A percentile compares a stretch with the other conserved stretches of the same genome.
Evolutionary conservation across 2,797 vertebrate genomes (phyloP).

Genomic region (Parotocinclus haroldoi): DNA sequence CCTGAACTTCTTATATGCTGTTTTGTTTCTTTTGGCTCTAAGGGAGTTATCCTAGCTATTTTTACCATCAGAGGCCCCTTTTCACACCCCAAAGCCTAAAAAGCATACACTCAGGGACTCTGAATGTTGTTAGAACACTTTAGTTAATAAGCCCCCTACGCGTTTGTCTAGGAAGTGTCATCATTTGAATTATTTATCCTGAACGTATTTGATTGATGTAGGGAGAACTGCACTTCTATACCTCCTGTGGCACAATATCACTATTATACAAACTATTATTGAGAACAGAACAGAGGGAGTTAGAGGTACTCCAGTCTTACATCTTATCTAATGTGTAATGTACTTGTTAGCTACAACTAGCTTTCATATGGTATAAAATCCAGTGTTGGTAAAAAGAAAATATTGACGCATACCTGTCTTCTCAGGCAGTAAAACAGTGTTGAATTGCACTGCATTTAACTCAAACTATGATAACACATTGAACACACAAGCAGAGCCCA

Average conservation of each 20-base stretch:
- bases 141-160: slow-evolving; percentile 26
- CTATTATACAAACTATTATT: slow-evolving; percentile 53
- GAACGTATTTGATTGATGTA: slow-evolving; percentile 53
- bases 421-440: no score
- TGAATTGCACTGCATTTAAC: no score
- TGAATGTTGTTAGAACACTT: slow-evolving; percentile 40
- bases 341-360: no score
- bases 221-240: slow-evolving; percentile 38
- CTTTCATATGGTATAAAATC: no score
- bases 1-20: slow-evolving; percentile 17
- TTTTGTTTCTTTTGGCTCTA: background rate
- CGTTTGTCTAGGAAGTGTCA: slow-evolving; percentile 42
- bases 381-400: no score
- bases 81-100: slow-evolving; percentile 43
- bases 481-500: no score
- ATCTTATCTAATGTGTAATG: no score
- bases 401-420: no score
- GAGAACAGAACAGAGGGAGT: slow-evolving; percentile 40
- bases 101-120: slow-evolving; percentile 32
- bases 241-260: slow-evolving; percentile 50
- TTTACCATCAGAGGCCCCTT: slow-evolving; percentile 39
- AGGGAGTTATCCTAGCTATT: slow-evolving; percentile 37
- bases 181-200: slow-evolving; percentile 53
- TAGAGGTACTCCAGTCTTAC: slow-evolving; percentile 25
- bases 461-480: no score